A percentile compares a stretch with the other conserved stretches of the same genome.
These are phyloP conservation scores for Catharus ustulatus DNA, from an alignment of 2,797 vertebrate genomes.

Conservation along the genomic window DNA sequence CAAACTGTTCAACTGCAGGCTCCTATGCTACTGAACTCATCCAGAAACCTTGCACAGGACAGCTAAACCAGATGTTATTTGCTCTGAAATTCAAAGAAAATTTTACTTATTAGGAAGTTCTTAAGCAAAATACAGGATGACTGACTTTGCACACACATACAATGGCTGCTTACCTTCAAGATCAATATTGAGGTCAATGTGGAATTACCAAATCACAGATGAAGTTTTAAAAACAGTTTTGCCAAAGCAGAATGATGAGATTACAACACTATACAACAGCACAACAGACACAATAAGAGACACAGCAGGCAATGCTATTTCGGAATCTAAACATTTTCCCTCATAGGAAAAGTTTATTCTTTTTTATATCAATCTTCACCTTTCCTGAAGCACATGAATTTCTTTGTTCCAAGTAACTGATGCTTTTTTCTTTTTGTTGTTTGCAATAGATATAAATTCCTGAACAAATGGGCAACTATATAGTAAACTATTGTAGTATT, in stretches of 20 bases:
- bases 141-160: background rate
- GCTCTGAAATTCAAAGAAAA: conserved; percentile 13
- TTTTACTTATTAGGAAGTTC: background rate
- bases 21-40: background rate
- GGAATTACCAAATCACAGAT: background rate
- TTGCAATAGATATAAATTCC: background rate
- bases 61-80: background rate
- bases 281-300: background rate
- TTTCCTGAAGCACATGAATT: background rate
- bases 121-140: background rate
- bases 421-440: background rate
- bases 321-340: background rate
- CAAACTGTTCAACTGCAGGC: background rate
- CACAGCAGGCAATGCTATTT: background rate
- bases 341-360: background rate
- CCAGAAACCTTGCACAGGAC: conserved; percentile 2
- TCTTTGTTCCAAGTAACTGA: background rate
- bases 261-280: background rate
- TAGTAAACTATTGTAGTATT: background rate
- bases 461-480: background rate
- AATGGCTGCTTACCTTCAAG: background rate
- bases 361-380: background rate
- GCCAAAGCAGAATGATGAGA: background rate
- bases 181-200: background rate
- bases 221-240: background rate